Conservation (phyloP, 1,140 invertebrate genomes). For the Marisa cornuarietis region DNA sequence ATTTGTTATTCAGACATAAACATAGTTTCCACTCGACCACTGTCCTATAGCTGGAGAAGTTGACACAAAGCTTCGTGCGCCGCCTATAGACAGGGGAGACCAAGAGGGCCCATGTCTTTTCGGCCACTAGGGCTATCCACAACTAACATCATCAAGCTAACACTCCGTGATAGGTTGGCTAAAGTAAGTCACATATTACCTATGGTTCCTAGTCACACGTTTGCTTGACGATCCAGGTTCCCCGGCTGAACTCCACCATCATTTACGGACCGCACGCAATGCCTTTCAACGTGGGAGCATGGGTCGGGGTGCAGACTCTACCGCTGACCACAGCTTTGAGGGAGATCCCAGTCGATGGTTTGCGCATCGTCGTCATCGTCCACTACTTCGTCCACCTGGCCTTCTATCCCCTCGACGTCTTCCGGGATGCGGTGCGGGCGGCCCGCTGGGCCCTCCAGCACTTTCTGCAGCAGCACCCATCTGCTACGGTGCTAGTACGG, state of each 20-base stretch:
- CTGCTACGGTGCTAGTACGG: conserved; percentile 14
- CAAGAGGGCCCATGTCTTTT: too few species aligned
- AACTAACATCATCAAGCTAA: too few species aligned
- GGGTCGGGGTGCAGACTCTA: not conserved
- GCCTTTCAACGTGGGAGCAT: not conserved
- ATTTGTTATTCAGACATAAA: too few species aligned
- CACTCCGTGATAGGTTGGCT: too few species aligned
- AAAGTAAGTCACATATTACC: too few species aligned
- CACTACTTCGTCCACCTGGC: conserved; percentile 19
- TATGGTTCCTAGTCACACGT: not conserved
- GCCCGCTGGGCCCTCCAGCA: not conserved
- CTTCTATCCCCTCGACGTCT: conserved; percentile 3
- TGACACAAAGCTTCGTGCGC: too few species aligned
- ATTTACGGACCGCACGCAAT: conserved; percentile 3
- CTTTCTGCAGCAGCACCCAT: conserved; percentile 7
- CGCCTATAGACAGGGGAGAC: too few species aligned
- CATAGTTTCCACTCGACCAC: too few species aligned
- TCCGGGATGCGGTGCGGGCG: conserved; percentile 3
- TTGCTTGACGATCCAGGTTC: not conserved
- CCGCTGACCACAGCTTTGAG: not conserved
- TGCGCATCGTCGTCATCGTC: not conserved
- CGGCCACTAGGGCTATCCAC: too few species aligned
- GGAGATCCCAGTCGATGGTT: not conserved
- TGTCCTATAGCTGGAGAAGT: too few species aligned
- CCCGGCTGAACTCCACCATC: not conserved